These are phyloP conservation scores for Ahaetulla prasina DNA, from an alignment of 2,113 vertebrate genomes.

Conservation along the genomic window DNA sequence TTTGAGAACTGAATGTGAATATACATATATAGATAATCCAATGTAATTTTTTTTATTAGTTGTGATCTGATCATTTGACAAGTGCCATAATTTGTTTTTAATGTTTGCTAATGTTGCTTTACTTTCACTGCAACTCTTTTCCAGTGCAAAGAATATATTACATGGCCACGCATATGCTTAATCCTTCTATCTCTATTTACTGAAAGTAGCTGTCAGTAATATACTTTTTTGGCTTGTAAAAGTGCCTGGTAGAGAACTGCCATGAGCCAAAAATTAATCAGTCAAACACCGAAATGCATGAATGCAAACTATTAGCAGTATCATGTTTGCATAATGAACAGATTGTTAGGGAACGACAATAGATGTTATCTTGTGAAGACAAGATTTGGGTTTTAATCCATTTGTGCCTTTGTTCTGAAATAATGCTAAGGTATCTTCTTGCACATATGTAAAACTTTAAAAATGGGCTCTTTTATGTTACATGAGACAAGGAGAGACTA, in stretches of 20 bases:
- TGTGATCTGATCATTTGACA: conserved; percentile 1
- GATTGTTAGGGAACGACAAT: not conserved
- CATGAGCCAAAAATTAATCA: conserved; percentile 26
- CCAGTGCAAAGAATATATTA: not conserved
- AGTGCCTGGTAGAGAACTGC: not conserved
- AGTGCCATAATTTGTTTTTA: not conserved
- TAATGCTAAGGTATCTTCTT: not conserved
- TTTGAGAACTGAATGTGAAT: conserved; percentile 26
- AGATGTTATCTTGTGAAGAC: not conserved
- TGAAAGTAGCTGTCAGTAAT: conserved; percentile 35
- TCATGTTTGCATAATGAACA: not conserved
- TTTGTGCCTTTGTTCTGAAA: not conserved
- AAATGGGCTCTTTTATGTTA: not conserved
- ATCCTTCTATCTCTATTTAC: conserved; percentile 36
- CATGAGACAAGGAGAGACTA: not conserved
- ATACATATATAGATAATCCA: not conserved
- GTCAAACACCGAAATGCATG: conserved; percentile 4
- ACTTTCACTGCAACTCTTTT: conserved; percentile 12
- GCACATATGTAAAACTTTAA: not conserved
- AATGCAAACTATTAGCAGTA: not conserved
- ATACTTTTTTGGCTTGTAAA: conserved; percentile 32
- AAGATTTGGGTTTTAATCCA: not conserved
- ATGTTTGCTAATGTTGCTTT: conserved; percentile 5
- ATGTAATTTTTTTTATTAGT: not conserved
- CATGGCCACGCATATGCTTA: not conserved